phyloP scores from a whole-genome alignment of 2,113 vertebrate species.

The Protobothrops mucrosquamatus region DNA sequence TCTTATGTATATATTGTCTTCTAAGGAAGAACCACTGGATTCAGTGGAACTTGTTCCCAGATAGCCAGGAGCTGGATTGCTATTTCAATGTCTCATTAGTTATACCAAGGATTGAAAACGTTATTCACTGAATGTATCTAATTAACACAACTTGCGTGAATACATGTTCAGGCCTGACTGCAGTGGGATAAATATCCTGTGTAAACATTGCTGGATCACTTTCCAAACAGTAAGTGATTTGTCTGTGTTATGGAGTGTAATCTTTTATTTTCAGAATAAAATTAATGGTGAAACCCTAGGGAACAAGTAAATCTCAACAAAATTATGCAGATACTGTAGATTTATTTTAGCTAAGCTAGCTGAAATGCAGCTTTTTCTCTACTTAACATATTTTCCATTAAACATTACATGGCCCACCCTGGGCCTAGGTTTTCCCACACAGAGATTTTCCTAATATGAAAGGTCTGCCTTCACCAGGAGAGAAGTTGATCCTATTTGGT shows the following conservation, averaged over 20 bases:
- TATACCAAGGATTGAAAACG: background rate
- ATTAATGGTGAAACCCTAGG: background rate
- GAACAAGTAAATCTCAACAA: background rate
- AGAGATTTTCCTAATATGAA: background rate
- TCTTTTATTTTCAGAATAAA: background rate
- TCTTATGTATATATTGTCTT: background rate
- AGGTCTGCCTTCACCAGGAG: background rate
- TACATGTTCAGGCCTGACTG: background rate
- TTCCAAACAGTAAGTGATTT: background rate
- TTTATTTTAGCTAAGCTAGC: background rate
- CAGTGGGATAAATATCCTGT: background rate
- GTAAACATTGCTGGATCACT: constrained; percentile 7
- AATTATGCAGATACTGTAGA: background rate
- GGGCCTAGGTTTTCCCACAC: background rate
- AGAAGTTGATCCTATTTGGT: background rate
- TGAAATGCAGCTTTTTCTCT: background rate
- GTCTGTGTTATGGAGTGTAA: background rate
- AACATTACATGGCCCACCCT: background rate
- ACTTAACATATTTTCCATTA: background rate
- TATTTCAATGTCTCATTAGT: background rate
- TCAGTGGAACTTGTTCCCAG: background rate
- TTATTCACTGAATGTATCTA: background rate
- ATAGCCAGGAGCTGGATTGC: background rate
- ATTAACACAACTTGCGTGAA: background rate
- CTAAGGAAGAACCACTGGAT: background rate